A percentile compares a stretch with the other conserved stretches of the same genome.
Conservation (phyloP, 2,113 vertebrate genomes). For the Centropristis striata region DNA sequence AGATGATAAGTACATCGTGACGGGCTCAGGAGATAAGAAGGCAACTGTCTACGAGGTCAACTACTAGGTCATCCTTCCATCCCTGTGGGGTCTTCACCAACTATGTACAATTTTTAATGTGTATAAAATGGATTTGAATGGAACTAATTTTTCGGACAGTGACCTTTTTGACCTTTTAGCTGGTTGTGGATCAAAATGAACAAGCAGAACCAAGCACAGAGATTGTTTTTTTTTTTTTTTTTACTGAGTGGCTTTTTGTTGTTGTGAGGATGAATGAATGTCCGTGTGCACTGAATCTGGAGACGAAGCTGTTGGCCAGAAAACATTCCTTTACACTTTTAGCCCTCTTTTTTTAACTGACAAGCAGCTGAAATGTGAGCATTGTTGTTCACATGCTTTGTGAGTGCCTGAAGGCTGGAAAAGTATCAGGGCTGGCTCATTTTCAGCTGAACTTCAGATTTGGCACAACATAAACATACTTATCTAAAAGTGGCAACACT, state of each 20-base stretch:
- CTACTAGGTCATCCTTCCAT: conserved; percentile 84
- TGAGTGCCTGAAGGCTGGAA: conserved; percentile 4
- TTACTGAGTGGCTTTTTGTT: conserved; percentile 33
- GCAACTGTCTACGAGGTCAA: conserved; percentile 98
- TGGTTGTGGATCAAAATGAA: conserved; percentile 32
- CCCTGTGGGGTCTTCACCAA: conserved; percentile 18
- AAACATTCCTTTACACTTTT: conserved; percentile 36
- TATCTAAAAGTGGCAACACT: not conserved
- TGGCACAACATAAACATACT: not conserved
- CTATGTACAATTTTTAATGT: conserved; percentile 58
- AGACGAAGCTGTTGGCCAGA: conserved; percentile 7
- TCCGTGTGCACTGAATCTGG: conserved; percentile 36
- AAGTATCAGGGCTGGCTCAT: not conserved
- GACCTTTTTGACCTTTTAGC: conserved; percentile 42
- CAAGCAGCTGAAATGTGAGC: not conserved
- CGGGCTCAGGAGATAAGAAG: conserved; percentile 98
- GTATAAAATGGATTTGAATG: conserved; percentile 53
- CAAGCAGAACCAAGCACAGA: conserved; percentile 69
- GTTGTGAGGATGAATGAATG: conserved; percentile 57
- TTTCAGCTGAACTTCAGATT: not conserved
- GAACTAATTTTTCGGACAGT: conserved; percentile 46
- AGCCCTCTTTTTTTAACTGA: not conserved
- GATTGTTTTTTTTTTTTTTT: conserved; percentile 12
- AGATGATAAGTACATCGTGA: conserved; percentile 98
- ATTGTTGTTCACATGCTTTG: conserved; percentile 12